These are phyloP conservation scores for Calephelis perditalis DNA, from an alignment of 2,888 invertebrate species.

Conservation along the genomic window DNA sequence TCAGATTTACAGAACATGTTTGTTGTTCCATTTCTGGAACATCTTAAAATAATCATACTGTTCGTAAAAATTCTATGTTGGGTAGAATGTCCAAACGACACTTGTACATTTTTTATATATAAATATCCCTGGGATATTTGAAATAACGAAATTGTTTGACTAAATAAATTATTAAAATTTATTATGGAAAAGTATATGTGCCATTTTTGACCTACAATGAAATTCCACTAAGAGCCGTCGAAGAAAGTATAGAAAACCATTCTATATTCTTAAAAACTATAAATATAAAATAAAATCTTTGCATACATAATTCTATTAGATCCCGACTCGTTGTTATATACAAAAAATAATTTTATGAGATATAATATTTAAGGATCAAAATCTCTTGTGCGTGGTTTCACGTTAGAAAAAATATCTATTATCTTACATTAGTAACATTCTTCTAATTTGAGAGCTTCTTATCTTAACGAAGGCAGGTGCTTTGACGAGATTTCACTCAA, in stretches of 20 bases:
- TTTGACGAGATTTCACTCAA: constrained; percentile 7
- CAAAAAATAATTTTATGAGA: constrained; percentile 30
- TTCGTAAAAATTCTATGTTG: too few relatives aligned
- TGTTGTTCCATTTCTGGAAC: too few relatives aligned
- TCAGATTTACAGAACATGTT: too few relatives aligned
- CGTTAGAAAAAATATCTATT: constrained; percentile 57
- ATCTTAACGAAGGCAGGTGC: constrained; percentile 12
- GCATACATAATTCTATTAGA: constrained; percentile 8
- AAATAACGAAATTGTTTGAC: too few relatives aligned
- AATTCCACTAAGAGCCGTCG: too few relatives aligned
- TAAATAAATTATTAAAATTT: too few relatives aligned
- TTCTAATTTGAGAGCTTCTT: constrained; percentile 51
- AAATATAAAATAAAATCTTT: constrained; percentile 4
- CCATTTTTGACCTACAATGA: too few relatives aligned
- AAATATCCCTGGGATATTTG: too few relatives aligned
- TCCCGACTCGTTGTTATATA: constrained; percentile 8
- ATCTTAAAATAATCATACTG: too few relatives aligned
- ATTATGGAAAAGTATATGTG: too few relatives aligned
- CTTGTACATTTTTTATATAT: too few relatives aligned
- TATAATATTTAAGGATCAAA: constrained; percentile 40
- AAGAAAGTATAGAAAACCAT: background rate
- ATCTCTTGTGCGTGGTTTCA: constrained; percentile 44
- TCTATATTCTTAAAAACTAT: constrained; percentile 2
- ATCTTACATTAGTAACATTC: constrained; percentile 41
- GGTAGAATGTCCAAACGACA: too few relatives aligned